These are phyloP conservation scores for Trilocha varians DNA, from an alignment of 2,888 invertebrate genomes.

Conservation along the genomic window DNA sequence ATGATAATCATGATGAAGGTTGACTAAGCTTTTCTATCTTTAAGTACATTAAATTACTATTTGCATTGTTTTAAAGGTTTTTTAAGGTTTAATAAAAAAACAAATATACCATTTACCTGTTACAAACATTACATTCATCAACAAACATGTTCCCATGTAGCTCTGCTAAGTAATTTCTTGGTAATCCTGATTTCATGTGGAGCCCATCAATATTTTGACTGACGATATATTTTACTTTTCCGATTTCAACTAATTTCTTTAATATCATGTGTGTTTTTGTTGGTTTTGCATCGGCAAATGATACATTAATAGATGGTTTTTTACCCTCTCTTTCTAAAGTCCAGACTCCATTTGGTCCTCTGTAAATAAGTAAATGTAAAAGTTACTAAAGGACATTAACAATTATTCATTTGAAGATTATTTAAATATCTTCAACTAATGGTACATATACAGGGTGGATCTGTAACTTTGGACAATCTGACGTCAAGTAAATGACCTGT, in stretches of 20 bases:
- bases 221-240: slow-evolving; percentile 85
- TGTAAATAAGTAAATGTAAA: slow-evolving; percentile 28
- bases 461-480: too few species aligned
- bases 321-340: slow-evolving; percentile 92
- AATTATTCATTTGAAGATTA: too few species aligned
- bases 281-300: slow-evolving; percentile 92
- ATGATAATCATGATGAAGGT: too few species aligned
- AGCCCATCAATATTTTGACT: slow-evolving; percentile 99
- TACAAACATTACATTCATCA: slow-evolving; percentile 93
- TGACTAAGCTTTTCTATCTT: too few species aligned
- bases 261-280: slow-evolving; percentile 96
- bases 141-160: slow-evolving; percentile 99
- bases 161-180: slow-evolving; percentile 87
- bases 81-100: not conserved
- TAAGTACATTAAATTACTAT: not conserved
- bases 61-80: not conserved
- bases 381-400: slow-evolving; percentile 1
- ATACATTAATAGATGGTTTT: slow-evolving; percentile 86
- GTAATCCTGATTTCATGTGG: slow-evolving; percentile 91
- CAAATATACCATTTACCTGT: slow-evolving; percentile 64
- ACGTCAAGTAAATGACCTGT: too few species aligned
- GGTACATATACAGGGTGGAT: too few species aligned
- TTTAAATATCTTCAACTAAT: too few species aligned
- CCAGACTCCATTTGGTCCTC: slow-evolving; percentile 97
- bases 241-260: slow-evolving; percentile 80